Evolutionary conservation across 2,888 invertebrate genomes (phyloP), one percentile per base, ranked within the genome.

Genomic region (Acanthosepion esculentum): DNA sequence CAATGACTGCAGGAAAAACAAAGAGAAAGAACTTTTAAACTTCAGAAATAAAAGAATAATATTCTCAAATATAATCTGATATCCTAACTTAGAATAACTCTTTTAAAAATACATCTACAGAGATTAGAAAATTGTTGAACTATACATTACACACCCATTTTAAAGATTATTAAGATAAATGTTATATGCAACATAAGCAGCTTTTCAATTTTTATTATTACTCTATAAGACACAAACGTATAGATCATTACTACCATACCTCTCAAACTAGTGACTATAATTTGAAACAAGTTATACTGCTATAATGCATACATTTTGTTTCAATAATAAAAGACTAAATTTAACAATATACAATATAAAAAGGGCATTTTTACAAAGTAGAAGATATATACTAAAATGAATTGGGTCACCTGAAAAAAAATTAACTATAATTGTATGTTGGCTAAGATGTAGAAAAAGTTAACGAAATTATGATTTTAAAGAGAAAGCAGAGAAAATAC

Each of bases 401-500:
- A 78, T 0, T 78, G 12, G 33, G 12, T 10, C 12, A n/a, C 15
- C 78, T 33, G 18, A 78, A 12, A 2, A 12, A 2, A 33, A 78
- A 78, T 64, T n/a, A 59, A 59, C 7, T 5, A 15, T 50, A 26
- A 59, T 26, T 20, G 23, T 23, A 59, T 23, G 3, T 59, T 59
- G 23, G 1, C n/a, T 78, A 78, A 78, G n/a, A 10, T 33, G 5
- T n/a, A 78, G 59, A 59, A 20, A 59, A 59, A 78, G 18, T 33
- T 15, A 78, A 78, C 18, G n/a, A 33, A n/a, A 78, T 78, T 78
- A n/a, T 78, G 15, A 18, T 12, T 78, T 12, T n/a, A 78, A 78
- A 78, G n/a, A 15, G 78, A 78, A 78, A 78, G 78, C 78, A 78
- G 78, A 78, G n/a, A 78, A n/a, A 78, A 78, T 78, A 78, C 78